Percentiles rank a stretch among this genome's conserved stretches.
phyloP scores from a whole-genome alignment of 2,797 vertebrate genomes.

The Aphelocoma californica region DNA sequence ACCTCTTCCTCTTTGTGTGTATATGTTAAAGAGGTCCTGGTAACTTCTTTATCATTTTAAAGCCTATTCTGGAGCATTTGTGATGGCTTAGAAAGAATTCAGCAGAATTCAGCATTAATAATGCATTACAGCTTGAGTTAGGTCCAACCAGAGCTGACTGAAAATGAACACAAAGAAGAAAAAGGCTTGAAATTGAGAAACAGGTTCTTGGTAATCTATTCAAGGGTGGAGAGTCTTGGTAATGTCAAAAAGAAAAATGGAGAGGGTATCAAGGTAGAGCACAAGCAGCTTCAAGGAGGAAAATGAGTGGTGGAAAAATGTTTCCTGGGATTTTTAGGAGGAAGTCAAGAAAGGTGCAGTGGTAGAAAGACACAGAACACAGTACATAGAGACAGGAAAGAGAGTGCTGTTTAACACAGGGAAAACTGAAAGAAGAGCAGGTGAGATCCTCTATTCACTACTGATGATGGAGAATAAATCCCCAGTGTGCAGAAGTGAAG shows the following conservation, averaged over 20 bases:
- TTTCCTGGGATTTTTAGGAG: not conserved
- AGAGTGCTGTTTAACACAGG: not conserved
- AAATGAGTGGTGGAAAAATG: not conserved
- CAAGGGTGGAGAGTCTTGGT: not conserved
- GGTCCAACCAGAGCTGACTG: not conserved
- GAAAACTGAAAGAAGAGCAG: not conserved
- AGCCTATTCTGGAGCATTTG: not conserved
- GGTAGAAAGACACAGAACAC: not conserved
- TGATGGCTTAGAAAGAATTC: not conserved
- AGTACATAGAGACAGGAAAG: not conserved
- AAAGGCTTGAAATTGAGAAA: not conserved
- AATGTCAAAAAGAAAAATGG: not conserved
- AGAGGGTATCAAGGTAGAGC: not conserved
- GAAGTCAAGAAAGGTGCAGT: not conserved
- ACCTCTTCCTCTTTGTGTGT: not conserved
- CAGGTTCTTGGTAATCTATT: not conserved
- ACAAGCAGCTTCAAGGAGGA: not conserved
- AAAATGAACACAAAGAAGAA: not conserved
- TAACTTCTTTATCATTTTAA: not conserved
- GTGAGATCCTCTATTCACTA: not conserved
- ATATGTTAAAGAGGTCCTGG: not conserved
- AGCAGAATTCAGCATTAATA: not conserved
- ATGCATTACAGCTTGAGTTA: not conserved
- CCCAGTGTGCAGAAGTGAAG: fast-evolving
- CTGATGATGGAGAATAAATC: not conserved